Percentiles rank a stretch among this genome's conserved stretches.
Conservation (phyloP, 1,140 invertebrate genomes). For the Cyrtorhinus lividipennis region DNA sequence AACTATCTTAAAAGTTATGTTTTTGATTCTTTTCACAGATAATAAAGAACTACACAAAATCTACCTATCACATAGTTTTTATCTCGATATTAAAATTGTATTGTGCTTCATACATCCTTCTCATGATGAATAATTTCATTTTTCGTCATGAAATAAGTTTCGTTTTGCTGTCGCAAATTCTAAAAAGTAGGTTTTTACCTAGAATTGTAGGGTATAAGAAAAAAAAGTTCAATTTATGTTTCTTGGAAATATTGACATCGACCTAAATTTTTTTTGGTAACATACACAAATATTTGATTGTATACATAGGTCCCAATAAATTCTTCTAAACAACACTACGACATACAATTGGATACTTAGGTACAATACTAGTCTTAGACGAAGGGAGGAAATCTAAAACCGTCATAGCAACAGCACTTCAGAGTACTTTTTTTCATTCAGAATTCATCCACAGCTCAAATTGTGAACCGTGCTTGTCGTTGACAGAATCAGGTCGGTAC, state of each 20-base stretch:
- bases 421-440: no score
- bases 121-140: no score
- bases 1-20: background rate
- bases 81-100: no score
- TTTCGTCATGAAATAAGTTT: background rate
- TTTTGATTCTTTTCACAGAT: background rate
- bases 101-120: no score
- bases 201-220: background rate
- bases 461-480: no score
- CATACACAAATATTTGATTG: constrained; percentile 17
- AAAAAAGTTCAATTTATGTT: background rate
- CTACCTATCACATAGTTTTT: constrained; percentile 5
- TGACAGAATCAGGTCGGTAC: no score
- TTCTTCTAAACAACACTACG: constrained; percentile 16
- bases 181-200: background rate
- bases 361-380: no score
- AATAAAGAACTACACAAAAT: constrained; percentile 2
- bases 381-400: no score
- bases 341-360: constrained; percentile 1
- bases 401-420: no score
- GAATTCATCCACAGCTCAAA: no score
- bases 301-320: constrained; percentile 15
- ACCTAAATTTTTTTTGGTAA: background rate
- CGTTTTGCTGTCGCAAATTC: background rate
- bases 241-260: background rate